Percentiles rank a stretch among this genome's conserved stretches.
Evolutionary conservation across 2,797 vertebrate genomes (phyloP).

Genomic region (Pyrocephalus nanus): DNA sequence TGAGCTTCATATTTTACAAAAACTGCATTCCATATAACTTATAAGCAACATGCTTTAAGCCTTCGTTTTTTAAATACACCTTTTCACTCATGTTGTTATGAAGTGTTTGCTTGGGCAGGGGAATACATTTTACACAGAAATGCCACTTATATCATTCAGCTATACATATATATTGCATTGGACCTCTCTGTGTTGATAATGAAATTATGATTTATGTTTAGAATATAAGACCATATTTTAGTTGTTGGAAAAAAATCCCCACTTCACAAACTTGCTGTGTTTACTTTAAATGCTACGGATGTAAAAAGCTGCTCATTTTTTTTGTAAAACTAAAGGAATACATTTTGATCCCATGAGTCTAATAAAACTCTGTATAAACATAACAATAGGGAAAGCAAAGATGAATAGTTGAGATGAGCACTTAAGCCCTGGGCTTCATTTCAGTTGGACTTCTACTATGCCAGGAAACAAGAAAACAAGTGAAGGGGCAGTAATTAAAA

Average conservation of each 20-base stretch:
- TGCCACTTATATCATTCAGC: constrained; percentile 28
- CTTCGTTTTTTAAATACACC: constrained; percentile 39
- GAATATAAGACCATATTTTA: background rate
- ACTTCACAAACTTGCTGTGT: constrained; percentile 26
- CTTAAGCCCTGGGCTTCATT: constrained; percentile 34
- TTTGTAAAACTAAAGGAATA: constrained; percentile 43
- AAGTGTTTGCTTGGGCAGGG: constrained; percentile 50
- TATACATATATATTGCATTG: background rate
- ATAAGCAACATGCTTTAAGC: constrained; percentile 42
- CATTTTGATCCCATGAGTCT: constrained; percentile 52
- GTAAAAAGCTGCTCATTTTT: constrained; percentile 22
- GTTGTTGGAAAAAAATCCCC: background rate
- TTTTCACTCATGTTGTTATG: constrained; percentile 45
- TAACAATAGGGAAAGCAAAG: constrained; percentile 53
- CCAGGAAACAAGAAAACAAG: constrained; percentile 39
- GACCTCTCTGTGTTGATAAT: constrained; percentile 59
- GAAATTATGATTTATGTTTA: constrained; percentile 48
- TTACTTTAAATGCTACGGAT: constrained; percentile 35
- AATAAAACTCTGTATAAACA: constrained; percentile 61
- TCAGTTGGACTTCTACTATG: background rate
- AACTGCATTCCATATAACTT: constrained; percentile 39
- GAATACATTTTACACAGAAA: constrained; percentile 24
- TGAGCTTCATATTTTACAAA: constrained; percentile 65
- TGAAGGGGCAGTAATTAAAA: constrained; percentile 29
- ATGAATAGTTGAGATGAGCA: constrained; percentile 28